Evolutionary conservation across 2,888 invertebrate genomes (phyloP).

Genomic region (Diaperis boleti): DNA sequence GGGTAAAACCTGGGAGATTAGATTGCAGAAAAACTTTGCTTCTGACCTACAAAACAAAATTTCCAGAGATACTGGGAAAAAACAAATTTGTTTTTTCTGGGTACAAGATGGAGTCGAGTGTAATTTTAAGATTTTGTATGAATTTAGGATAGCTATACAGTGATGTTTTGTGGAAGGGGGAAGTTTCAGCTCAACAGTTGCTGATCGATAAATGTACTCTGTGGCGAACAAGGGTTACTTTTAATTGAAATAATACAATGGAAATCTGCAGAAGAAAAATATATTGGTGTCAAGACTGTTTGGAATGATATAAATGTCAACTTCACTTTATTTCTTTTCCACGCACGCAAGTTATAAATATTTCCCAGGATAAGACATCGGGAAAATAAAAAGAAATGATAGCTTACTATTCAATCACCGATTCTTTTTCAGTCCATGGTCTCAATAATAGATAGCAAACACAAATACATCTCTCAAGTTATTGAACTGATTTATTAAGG

Average conservation of each 20-base stretch:
- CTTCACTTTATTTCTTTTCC: conserved; percentile 22
- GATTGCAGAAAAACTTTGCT: conserved; percentile 18
- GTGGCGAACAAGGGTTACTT: background rate
- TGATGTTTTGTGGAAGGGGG: background rate
- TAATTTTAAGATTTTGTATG: conserved; percentile 1
- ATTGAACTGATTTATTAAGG: too few species aligned
- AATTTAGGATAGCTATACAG: background rate
- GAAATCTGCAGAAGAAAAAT: conserved; percentile 15
- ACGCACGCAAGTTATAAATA: conserved; percentile 23
- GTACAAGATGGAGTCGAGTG: background rate
- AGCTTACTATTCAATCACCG: conserved; percentile 5
- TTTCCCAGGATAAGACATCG: conserved; percentile 12
- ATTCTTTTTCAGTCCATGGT: background rate
- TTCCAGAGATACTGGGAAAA: conserved; percentile 3
- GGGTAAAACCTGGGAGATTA: conserved; percentile 1
- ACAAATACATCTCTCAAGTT: background rate
- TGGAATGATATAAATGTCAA: conserved; percentile 30
- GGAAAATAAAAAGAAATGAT: conserved; percentile 3
- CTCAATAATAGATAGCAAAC: conserved; percentile 3
- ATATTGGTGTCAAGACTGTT: too few species aligned
- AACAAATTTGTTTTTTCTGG: background rate
- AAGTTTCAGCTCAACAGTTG: background rate
- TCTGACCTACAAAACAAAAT: conserved; percentile 18
- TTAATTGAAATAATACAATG: background rate
- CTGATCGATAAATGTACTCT: conserved; percentile 6